phyloP scores from a whole-genome alignment of 92 coral and sea anemone genomes.

The Parazoanthus darwini region DNA sequence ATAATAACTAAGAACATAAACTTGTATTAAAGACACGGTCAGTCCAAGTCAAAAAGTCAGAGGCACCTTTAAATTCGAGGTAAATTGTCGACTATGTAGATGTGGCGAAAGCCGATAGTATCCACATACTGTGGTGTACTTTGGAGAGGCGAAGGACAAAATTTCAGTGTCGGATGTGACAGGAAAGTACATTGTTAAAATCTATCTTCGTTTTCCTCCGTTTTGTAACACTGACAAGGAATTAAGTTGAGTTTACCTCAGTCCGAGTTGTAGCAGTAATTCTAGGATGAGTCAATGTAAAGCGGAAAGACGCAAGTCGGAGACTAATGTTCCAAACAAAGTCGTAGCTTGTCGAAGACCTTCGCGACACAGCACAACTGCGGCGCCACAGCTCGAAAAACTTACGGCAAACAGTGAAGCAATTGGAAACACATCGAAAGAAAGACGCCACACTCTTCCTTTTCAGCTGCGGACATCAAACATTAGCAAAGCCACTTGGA shows the following conservation, averaged over 20 bases:
- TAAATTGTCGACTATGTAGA: background rate
- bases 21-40: background rate
- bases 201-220: background rate
- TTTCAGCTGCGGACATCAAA: slow-evolving; percentile 7
- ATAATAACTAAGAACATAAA: background rate
- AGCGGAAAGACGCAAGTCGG: slow-evolving; percentile 36
- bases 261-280: background rate
- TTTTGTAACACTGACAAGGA: background rate
- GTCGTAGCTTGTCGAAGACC: slow-evolving; percentile 20
- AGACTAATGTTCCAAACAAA: slow-evolving; percentile 18
- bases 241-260: background rate
- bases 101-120: background rate
- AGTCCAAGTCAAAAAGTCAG: background rate
- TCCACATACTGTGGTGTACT: background rate
- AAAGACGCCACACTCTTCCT: slow-evolving; percentile 1
- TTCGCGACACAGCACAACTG: slow-evolving; percentile 30
- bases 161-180: background rate
- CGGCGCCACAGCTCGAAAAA: slow-evolving; percentile 6
- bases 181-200: background rate
- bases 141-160: no score
- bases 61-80: background rate
- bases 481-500: background rate
- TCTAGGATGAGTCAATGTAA: background rate
- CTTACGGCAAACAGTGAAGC: background rate
- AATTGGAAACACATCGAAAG: background rate